Evolutionary conservation across 2,888 invertebrate genomes (phyloP).

Genomic region (Alloscopus bannaensis): DNA sequence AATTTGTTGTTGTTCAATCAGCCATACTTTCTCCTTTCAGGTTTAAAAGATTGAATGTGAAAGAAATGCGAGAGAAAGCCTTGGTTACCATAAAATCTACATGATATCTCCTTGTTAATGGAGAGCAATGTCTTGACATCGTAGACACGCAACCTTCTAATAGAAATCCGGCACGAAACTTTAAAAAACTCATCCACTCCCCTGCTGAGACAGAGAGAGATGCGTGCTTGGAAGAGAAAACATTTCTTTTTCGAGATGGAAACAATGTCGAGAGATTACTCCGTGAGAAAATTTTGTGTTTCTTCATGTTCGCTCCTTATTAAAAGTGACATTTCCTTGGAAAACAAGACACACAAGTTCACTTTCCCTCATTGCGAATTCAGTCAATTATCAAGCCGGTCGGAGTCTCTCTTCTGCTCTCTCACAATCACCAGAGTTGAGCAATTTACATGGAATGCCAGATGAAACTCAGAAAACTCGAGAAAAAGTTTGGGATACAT

Average conservation of each 20-base stretch:
- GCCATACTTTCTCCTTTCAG: background rate
- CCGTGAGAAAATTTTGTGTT: no score
- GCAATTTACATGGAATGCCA: no score
- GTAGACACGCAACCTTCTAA: background rate
- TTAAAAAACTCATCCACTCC: background rate
- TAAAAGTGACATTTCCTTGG: conserved; percentile 10
- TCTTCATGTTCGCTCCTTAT: background rate
- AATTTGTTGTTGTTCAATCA: background rate
- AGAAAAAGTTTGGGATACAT: no score
- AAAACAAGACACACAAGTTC: no score
- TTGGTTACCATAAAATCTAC: background rate
- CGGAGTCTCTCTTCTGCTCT: no score
- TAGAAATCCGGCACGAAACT: conserved; percentile 2
- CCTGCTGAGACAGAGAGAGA: background rate
- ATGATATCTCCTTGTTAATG: background rate
- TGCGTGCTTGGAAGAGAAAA: background rate
- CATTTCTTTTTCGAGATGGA: conserved; percentile 1
- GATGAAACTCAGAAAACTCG: no score
- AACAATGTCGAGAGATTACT: no score
- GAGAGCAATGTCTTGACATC: background rate
- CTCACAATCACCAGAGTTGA: no score
- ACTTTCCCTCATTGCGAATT: no score
- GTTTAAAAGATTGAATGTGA: background rate
- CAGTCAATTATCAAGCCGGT: no score
- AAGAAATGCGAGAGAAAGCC: background rate